Conservation (phyloP, 1,140 invertebrate genomes). For the Bombus breviceps region DNA sequence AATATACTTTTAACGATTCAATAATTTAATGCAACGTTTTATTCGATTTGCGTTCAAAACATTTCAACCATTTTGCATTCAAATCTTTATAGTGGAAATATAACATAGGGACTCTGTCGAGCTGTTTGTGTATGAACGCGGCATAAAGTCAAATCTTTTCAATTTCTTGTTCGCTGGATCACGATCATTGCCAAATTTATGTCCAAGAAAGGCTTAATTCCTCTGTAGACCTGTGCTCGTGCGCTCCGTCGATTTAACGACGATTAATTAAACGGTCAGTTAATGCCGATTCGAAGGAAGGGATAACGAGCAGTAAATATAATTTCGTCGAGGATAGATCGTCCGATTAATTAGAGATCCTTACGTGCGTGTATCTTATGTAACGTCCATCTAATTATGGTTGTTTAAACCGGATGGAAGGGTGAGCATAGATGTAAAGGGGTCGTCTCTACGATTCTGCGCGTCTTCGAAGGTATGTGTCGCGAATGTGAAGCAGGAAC, state of each 20-base stretch:
- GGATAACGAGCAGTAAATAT: slow-evolving; percentile 29
- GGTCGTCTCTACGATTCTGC: background rate
- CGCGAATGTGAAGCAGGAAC: background rate
- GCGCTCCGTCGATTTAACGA: background rate
- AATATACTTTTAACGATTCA: background rate
- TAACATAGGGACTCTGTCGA: too few relatives aligned
- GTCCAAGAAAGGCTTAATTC: background rate
- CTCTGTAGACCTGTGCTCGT: background rate
- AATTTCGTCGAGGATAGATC: slow-evolving; percentile 15
- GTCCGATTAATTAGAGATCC: slow-evolving; percentile 12
- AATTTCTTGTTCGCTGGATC: too few relatives aligned
- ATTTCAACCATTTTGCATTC: too few relatives aligned
- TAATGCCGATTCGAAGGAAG: slow-evolving; percentile 10
- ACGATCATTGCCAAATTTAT: background rate
- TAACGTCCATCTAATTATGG: slow-evolving; percentile 31
- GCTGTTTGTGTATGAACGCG: too few relatives aligned
- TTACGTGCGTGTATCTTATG: slow-evolving; percentile 4
- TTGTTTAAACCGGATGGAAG: background rate
- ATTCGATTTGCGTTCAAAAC: too few relatives aligned
- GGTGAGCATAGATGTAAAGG: background rate
- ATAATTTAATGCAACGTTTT: background rate
- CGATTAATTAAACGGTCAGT: slow-evolving; percentile 31
- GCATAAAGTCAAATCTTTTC: too few relatives aligned
- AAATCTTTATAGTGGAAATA: too few relatives aligned
- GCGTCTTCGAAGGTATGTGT: too few relatives aligned